phyloP scores from a whole-genome alignment of 1,140 invertebrate genomes.

The Macrobrachium nipponense region DNA sequence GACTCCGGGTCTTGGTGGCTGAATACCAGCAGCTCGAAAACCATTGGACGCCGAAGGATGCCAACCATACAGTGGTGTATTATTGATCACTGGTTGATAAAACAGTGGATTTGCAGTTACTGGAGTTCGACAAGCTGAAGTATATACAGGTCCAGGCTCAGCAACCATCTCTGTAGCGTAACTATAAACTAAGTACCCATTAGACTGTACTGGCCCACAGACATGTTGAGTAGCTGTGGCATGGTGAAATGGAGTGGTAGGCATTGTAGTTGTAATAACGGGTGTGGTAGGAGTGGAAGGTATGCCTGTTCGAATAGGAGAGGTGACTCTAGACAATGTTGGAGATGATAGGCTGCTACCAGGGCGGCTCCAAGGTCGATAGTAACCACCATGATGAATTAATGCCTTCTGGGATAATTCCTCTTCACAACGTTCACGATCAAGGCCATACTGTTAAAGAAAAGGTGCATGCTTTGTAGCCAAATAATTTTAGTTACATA shows the following conservation, averaged over 20 bases:
- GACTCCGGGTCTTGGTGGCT: slow-evolving; percentile 22
- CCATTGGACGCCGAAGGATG: slow-evolving; percentile 40
- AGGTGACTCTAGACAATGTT: slow-evolving; percentile 41
- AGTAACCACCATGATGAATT: slow-evolving; percentile 57
- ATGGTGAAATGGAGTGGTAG: slow-evolving; percentile 18
- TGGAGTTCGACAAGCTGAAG: slow-evolving; percentile 30
- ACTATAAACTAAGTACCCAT: slow-evolving; percentile 49
- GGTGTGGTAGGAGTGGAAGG: slow-evolving; percentile 58
- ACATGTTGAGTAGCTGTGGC: slow-evolving; percentile 37
- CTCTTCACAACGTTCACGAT: slow-evolving; percentile 59
- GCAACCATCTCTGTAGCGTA: slow-evolving; percentile 25
- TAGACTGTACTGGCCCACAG: slow-evolving; percentile 36
- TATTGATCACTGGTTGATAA: slow-evolving; percentile 27
- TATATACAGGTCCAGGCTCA: slow-evolving; percentile 37
- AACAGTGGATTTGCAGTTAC: slow-evolving; percentile 25
- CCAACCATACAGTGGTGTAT: slow-evolving; percentile 40
- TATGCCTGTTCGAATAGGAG: slow-evolving; percentile 50
- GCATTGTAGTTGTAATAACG: slow-evolving; percentile 32
- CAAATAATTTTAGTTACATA: too few relatives aligned
- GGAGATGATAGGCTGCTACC: slow-evolving; percentile 33
- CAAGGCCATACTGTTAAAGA: slow-evolving; percentile 60
- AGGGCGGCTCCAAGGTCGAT: slow-evolving; percentile 55
- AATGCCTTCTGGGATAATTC: slow-evolving; percentile 54
- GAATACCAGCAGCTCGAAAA: slow-evolving; percentile 10
- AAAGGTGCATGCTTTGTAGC: neutral